Conservation (phyloP, 2,888 invertebrate species). For the Trissolcus japonicus region DNA sequence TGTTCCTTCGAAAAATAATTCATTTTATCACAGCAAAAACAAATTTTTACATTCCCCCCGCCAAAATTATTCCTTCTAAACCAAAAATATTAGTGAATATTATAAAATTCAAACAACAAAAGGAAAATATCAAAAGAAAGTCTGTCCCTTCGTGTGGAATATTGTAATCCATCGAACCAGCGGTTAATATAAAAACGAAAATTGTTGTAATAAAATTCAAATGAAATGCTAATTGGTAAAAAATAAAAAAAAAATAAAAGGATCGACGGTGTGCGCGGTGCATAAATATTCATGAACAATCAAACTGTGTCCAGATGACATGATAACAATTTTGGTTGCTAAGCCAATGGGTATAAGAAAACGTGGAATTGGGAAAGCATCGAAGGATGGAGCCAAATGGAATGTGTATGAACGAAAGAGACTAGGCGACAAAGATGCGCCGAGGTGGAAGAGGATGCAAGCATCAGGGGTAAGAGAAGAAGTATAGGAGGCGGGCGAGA, state of each 20-base stretch:
- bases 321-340: constrained; percentile 56
- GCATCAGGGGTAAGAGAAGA: constrained; percentile 52
- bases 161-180: too few species aligned
- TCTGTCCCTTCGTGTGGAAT: too few species aligned
- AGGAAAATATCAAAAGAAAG: background rate
- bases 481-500: constrained; percentile 46
- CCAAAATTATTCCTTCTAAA: background rate
- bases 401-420: constrained; percentile 49
- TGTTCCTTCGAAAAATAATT: background rate
- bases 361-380: constrained; percentile 59
- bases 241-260: constrained; percentile 6
- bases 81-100: background rate
- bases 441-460: constrained; percentile 42
- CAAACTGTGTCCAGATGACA: constrained; percentile 33
- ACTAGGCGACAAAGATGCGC: constrained; percentile 53
- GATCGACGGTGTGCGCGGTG: constrained; percentile 21
- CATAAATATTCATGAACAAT: constrained; percentile 45
- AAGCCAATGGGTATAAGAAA: constrained; percentile 56
- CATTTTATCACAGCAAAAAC: background rate
- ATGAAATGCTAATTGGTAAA: constrained; percentile 31
- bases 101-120: background rate
- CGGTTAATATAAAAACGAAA: constrained; percentile 12
- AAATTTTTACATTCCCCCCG: background rate
- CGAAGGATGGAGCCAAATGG: constrained; percentile 53
- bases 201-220: constrained; percentile 34